Percentiles rank a stretch among this genome's conserved stretches.
phyloP scores from a whole-genome alignment of 2,888 invertebrate species.

The Melikaiella ostensackeni region DNA sequence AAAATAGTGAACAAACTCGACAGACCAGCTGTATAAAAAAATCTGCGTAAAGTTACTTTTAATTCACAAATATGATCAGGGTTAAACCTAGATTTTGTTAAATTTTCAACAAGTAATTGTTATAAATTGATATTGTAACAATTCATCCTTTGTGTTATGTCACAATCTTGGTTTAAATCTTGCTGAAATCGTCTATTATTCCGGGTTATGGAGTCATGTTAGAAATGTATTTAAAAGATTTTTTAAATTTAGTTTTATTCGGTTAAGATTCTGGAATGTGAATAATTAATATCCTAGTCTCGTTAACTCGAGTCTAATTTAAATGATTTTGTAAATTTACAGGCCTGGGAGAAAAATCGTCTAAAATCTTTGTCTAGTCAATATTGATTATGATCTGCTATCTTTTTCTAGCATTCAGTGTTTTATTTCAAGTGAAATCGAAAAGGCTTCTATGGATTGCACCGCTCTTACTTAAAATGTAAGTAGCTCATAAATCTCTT shows the following conservation, averaged over 20 bases:
- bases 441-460: conserved; percentile 17
- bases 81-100: neutral
- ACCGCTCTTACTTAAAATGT: conserved; percentile 19
- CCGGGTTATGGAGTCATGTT: neutral
- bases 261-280: conserved; percentile 1
- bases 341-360: neutral
- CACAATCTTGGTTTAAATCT: conserved; percentile 4
- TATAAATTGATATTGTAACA: neutral
- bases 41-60: neutral
- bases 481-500: neutral
- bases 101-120: neutral
- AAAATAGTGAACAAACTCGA: neutral
- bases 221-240: neutral
- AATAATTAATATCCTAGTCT: neutral
- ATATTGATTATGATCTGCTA: neutral
- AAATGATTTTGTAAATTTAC: conserved; percentile 9
- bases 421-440: conserved; percentile 13
- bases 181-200: neutral
- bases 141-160: conserved; percentile 1
- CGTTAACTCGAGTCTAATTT: neutral
- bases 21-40: neutral
- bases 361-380: neutral
- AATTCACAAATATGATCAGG: neutral
- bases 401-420: neutral
- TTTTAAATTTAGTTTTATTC: neutral